A percentile compares a stretch with the other conserved stretches of the same genome.
Conservation (phyloP, 2,888 invertebrate species). For the Lasioglossum oenotherae region DNA sequence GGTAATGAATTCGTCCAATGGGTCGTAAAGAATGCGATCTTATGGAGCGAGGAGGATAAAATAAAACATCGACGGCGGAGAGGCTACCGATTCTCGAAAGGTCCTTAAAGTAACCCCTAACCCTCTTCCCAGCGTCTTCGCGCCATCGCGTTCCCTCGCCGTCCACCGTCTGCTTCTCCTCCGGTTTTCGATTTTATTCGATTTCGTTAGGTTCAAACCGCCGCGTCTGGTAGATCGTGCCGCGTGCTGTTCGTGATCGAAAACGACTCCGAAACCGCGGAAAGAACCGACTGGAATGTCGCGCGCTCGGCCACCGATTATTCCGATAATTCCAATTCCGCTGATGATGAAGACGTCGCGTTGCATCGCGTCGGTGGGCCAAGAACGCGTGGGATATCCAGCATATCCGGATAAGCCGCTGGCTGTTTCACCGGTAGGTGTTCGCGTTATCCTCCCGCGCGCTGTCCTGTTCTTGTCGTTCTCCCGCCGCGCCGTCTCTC, state of each 20-base stretch:
- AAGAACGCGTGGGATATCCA: conserved; percentile 80
- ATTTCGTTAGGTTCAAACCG: neutral
- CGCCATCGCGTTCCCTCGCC: neutral
- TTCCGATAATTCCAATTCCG: conserved; percentile 71
- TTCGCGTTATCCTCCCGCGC: conserved; percentile 74
- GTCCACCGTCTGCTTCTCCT: neutral
- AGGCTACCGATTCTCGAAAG: conserved; percentile 81
- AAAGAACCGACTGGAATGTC: neutral
- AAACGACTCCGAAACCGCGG: neutral
- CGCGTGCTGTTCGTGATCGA: neutral
- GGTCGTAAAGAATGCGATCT: conserved; percentile 84
- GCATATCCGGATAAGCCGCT: conserved; percentile 70
- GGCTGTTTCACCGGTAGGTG: conserved; percentile 74
- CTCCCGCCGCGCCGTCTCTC: neutral
- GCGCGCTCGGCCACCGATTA: conserved; percentile 35
- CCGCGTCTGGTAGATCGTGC: neutral
- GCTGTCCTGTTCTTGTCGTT: conserved; percentile 24
- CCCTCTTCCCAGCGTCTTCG: neutral
- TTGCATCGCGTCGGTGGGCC: conserved; percentile 71
- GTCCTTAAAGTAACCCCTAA: conserved; percentile 77
- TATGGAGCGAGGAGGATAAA: conserved; percentile 83
- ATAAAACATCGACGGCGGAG: conserved; percentile 79
- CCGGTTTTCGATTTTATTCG: neutral
- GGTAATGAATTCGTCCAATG: conserved; percentile 85
- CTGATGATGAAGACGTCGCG: conserved; percentile 81